These are phyloP conservation scores for Euthynnus affinis DNA, from an alignment of 2,797 vertebrate genomes.

Conservation along the genomic window DNA sequence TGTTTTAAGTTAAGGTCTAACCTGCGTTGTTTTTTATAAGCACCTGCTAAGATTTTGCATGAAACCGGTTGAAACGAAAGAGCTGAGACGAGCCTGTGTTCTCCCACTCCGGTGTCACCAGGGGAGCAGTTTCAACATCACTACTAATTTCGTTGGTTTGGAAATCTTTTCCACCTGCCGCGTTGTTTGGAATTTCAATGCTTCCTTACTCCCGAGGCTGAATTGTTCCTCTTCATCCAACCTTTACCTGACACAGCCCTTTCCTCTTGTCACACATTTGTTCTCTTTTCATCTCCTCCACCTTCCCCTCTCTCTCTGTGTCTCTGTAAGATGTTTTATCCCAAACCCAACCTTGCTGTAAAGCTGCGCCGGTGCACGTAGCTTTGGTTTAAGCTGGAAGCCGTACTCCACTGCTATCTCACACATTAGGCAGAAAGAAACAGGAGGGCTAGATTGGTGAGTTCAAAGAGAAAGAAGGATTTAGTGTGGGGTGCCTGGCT, in stretches of 20 bases:
- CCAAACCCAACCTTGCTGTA: conserved; percentile 10
- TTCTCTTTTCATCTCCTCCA: conserved; percentile 10
- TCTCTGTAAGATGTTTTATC: conserved; percentile 38
- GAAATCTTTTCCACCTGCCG: conserved; percentile 41
- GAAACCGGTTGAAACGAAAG: background rate
- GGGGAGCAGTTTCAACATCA: conserved; percentile 16
- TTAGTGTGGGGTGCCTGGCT: conserved; percentile 39
- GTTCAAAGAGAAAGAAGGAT: conserved; percentile 60
- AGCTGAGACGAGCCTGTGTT: conserved; percentile 12
- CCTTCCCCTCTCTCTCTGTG: background rate
- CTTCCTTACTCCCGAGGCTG: background rate
- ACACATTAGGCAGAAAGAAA: conserved; percentile 40
- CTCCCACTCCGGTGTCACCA: background rate
- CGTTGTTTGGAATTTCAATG: conserved; percentile 32
- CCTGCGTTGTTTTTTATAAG: conserved; percentile 13
- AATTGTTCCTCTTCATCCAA: conserved; percentile 19
- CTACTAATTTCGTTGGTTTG: background rate
- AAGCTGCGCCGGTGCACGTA: conserved; percentile 1
- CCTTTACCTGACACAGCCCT: conserved; percentile 18
- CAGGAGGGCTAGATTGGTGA: conserved; percentile 37
- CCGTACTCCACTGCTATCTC: conserved; percentile 39
- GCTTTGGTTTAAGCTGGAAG: conserved; percentile 56
- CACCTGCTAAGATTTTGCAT: conserved; percentile 2
- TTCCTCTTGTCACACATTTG: conserved; percentile 35
- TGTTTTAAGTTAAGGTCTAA: conserved; percentile 1